Base-by-base conservation (phyloP, 2,797 vertebrate genomes). In the Leucoraja ocellata region DNA sequence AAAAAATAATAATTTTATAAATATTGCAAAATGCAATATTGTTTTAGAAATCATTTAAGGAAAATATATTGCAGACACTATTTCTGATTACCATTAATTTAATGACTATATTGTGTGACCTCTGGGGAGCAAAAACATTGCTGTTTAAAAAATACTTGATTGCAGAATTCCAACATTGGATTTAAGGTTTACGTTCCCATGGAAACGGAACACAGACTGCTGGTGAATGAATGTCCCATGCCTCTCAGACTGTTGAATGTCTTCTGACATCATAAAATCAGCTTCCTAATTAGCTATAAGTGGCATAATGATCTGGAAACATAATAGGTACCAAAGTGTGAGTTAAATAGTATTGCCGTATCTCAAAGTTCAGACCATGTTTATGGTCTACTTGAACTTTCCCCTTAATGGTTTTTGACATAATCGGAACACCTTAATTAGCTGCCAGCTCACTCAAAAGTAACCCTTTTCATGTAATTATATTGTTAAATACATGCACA, bases 211-310 rank as follows among this genome's bases (percentile, higher is more conserved):
- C 25, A 28, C 46, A 54, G 21, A 46, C 68, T 54, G 65, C 36
- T 74, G 36, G 68, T 74, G 71, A 92, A 58, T 92, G 71, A 74
- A 92, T n/a, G 68, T 92, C 71, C 90, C 68, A 92, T 36, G 71
- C 90, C 68, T 92, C 68, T 92, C 71, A 46, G 71, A 25, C 71
- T 92, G 90, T 92, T 92, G 90, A 92, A 74, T 74, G 71, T 74
- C 90, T 92, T 92, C 90, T 92, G 71, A 92, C 90, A 76, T 92
- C 90, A 92, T 76, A 74, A 92, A 74, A 92, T 92, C 36, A 28
- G 71, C 46, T 54, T 92, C 71, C 23, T 92, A 74, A 92, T 92
- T 92, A 74, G 90, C 71, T 11, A 74, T 54, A 71, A 58, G 71
- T 74, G 90, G 90, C 90, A 92, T 74, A 92, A 74, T 74, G 68